Conservation (phyloP, 1,140 invertebrate genomes). For the Magallana gigas region DNA sequence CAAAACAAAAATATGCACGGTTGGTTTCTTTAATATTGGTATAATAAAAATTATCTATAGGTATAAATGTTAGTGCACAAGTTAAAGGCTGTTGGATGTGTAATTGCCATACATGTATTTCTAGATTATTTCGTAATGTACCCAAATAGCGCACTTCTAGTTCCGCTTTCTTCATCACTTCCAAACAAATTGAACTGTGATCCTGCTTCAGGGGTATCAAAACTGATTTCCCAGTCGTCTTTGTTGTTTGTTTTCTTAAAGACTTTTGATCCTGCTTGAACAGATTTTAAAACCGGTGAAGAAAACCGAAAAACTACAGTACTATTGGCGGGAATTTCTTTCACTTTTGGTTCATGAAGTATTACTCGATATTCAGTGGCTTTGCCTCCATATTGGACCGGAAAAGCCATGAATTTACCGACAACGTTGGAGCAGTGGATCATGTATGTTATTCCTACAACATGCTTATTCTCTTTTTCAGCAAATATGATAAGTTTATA, state of each 20-base stretch:
- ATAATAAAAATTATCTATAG: too few species aligned
- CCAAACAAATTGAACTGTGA: slow-evolving; percentile 25
- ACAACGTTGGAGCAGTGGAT: slow-evolving; percentile 18
- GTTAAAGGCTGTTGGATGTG: too few species aligned
- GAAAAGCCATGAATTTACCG: not conserved
- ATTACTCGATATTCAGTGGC: not conserved
- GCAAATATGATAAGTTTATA: slow-evolving; percentile 37
- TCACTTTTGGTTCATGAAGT: slow-evolving; percentile 44
- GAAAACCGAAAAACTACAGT: slow-evolving; percentile 38
- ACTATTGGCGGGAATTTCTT: slow-evolving; percentile 16
- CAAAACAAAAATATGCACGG: too few species aligned
- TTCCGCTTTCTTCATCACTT: not conserved
- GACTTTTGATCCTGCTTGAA: not conserved
- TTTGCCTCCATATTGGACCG: not conserved
- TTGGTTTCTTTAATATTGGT: too few species aligned
- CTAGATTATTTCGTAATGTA: too few species aligned
- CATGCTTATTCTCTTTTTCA: not conserved
- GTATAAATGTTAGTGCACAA: too few species aligned
- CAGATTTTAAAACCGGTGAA: slow-evolving; percentile 25
- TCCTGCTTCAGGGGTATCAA: slow-evolving; percentile 22
- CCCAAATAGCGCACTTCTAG: not conserved
- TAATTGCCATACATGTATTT: too few species aligned
- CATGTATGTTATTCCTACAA: slow-evolving; percentile 14
- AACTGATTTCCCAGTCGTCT: slow-evolving; percentile 3
- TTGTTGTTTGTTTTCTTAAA: slow-evolving; percentile 4